These are phyloP conservation scores for Corbicula japonica DNA, from an alignment of 2,888 invertebrate genomes.

Conservation along the genomic window DNA sequence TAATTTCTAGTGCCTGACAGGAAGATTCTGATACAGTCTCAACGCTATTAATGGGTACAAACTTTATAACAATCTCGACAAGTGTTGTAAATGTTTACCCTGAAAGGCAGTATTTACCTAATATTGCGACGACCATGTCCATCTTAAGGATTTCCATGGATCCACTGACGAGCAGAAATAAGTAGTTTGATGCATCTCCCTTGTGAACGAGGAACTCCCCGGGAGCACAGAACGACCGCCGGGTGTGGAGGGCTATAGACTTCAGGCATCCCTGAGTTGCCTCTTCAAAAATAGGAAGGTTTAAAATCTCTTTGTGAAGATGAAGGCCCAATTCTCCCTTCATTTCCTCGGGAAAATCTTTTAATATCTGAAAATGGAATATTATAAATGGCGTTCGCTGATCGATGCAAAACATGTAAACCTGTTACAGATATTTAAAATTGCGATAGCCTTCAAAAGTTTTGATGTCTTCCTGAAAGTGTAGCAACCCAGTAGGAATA, in stretches of 20 bases:
- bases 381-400: no score
- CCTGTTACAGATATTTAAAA: no score
- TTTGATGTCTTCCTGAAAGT: no score
- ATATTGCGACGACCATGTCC: slow-evolving; percentile 98
- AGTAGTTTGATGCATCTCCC: slow-evolving; percentile 96
- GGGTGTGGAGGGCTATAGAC: slow-evolving; percentile 95
- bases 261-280: slow-evolving; percentile 98
- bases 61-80: no score
- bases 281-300: slow-evolving; percentile 96
- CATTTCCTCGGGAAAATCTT: slow-evolving; percentile 98
- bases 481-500: no score
- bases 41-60: no score
- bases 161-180: slow-evolving; percentile 98
- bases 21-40: no score
- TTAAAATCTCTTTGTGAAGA: slow-evolving; percentile 96
- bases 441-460: no score
- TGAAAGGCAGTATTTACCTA: slow-evolving; percentile 95
- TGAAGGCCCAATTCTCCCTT: slow-evolving; percentile 98
- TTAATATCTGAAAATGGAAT: slow-evolving; percentile 85
- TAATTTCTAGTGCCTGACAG: no score
- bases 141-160: slow-evolving; percentile 99
- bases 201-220: slow-evolving; percentile 97
- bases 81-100: no score
- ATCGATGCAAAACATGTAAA: no score
- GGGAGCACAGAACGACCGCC: slow-evolving; percentile 98